phyloP scores from a whole-genome alignment of 2,797 vertebrate species.

The Halcyon badia region DNA sequence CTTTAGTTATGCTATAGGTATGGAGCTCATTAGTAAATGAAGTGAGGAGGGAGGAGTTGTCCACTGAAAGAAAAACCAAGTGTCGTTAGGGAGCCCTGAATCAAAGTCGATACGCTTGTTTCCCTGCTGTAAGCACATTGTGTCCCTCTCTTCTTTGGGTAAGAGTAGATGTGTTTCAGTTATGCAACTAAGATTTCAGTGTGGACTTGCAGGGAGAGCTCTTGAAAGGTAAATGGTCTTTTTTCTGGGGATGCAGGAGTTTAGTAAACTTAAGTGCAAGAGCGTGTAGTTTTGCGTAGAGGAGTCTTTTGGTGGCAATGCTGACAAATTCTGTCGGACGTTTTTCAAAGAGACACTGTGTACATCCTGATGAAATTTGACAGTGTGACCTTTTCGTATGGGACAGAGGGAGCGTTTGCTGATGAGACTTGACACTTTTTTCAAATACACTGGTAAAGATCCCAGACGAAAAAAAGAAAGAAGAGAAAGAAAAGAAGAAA shows the following conservation, averaged over 20 bases:
- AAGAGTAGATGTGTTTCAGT: background rate
- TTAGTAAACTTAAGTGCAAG: background rate
- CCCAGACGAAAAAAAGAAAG: background rate
- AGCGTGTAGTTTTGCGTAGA: background rate
- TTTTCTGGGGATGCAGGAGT: background rate
- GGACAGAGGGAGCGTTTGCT: conserved; percentile 3
- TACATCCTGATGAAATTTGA: conserved; percentile 46
- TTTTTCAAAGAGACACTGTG: conserved; percentile 18
- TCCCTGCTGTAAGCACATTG: background rate
- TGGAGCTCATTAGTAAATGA: background rate
- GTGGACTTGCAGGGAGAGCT: background rate
- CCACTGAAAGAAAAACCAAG: background rate
- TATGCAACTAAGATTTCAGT: background rate
- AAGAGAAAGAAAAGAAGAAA: background rate
- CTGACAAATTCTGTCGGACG: background rate
- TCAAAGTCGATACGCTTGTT: background rate
- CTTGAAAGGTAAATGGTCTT: background rate
- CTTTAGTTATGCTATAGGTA: background rate
- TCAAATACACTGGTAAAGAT: background rate
- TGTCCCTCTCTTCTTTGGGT: background rate
- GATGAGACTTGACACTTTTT: conserved; percentile 43
- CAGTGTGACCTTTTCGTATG: conserved; percentile 36
- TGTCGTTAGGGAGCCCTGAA: background rate
- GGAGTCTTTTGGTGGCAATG: background rate
- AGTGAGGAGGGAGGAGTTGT: background rate